Conservation (phyloP, 2,888 invertebrate species). For the Glaucopsyche alexis region DNA sequence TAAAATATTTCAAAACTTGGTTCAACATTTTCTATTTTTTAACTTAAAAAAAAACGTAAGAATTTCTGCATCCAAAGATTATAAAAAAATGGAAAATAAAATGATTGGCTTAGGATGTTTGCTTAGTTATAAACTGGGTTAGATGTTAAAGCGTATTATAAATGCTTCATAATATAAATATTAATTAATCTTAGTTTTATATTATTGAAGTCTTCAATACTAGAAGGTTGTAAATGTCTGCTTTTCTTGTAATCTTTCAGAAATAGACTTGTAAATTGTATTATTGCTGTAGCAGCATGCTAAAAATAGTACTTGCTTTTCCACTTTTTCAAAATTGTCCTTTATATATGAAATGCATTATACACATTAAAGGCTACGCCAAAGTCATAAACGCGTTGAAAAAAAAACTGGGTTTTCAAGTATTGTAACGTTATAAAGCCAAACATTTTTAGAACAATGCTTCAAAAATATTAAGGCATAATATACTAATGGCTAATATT, state of each 20-base stretch:
- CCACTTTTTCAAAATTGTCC: neutral
- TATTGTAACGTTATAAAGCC: neutral
- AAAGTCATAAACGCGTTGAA: neutral
- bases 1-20: too few relatives aligned
- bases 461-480: neutral
- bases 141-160: neutral
- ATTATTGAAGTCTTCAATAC: neutral
- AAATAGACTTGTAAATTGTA: neutral
- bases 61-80: neutral
- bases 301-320: neutral
- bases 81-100: neutral
- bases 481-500: neutral
- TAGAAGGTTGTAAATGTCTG: neutral
- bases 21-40: too few relatives aligned
- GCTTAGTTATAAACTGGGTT: neutral
- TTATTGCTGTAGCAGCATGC: neutral
- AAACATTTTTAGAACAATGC: neutral
- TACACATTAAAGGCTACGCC: neutral
- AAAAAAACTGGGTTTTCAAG: neutral
- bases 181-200: neutral
- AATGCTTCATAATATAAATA: conserved; percentile 3
- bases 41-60: too few relatives aligned
- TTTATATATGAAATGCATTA: neutral
- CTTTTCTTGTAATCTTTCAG: neutral
- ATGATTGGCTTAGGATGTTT: neutral